Conservation (phyloP, 2,113 vertebrate species). For the Macrotus californicus region DNA sequence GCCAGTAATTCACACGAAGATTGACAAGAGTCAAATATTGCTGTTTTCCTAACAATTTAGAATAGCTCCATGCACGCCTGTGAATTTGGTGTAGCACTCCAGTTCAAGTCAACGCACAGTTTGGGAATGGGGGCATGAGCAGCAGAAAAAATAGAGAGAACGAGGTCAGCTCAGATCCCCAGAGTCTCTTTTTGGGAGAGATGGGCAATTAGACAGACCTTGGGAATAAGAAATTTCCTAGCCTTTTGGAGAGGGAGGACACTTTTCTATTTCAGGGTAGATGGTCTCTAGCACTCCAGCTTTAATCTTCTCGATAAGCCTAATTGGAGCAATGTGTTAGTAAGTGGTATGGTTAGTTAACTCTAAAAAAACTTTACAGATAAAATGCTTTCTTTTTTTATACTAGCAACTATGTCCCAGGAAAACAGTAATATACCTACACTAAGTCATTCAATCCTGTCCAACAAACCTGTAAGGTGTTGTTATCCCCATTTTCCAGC, state of each 20-base stretch:
- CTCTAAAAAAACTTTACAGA: neutral
- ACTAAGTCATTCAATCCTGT: neutral
- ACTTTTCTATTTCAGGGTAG: neutral
- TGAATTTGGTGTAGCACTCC: neutral
- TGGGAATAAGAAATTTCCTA: neutral
- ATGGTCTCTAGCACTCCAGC: neutral
- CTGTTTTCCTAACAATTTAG: neutral
- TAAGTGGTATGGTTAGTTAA: neutral
- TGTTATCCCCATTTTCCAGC: neutral
- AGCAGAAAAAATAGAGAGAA: neutral
- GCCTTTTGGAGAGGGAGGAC: neutral
- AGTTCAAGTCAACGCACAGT: neutral
- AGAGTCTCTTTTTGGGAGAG: neutral
- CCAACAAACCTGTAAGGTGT: neutral
- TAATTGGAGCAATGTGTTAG: neutral
- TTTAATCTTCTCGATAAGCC: neutral
- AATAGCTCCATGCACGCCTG: rapidly evolving
- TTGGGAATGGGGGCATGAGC: neutral
- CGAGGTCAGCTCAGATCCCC: neutral
- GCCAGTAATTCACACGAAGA: neutral
- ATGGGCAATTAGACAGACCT: neutral
- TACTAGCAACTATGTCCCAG: neutral
- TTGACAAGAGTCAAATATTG: neutral
- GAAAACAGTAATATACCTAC: neutral
- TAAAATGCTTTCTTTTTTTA: neutral